Base-by-base conservation (phyloP, 2,113 vertebrate genomes). In the Hirundichthys speculiger region DNA sequence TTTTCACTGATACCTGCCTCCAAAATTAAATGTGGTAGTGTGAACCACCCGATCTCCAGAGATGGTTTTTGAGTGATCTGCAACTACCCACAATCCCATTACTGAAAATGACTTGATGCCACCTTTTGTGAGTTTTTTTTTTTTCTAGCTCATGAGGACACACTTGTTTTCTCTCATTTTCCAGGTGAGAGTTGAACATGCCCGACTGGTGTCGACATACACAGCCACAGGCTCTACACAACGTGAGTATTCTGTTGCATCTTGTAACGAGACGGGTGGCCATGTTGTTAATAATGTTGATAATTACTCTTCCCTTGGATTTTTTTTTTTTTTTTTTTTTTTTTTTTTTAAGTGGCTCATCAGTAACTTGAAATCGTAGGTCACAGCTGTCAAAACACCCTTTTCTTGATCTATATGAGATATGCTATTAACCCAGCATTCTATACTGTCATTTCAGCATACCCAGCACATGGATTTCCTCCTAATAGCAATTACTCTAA, bases 371-470 rank as follows among this genome's bases (percentile, higher is more conserved):
- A 68, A 72, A 56, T 69, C 64, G 49, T 71, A 75, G 64, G 69
- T 85, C 69, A 82, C 50, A 64, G 60, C 64, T 83, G 49, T 75
- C 66, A 78, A 59, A 77, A 59, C 66, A 77, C 76, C 64, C 67
- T 66, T 51, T 79, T 75, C 48, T 73, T 65, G 21, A 45, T 56
- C 59, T 16, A 38, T 69, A 51, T 70, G 22, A 53, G 58, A 64
- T 58, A 51, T 61, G 67, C 45, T 80, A 73, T 90, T 90, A 90
- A 91, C 75, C 65, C 60, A 48, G 69, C 74, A 64, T 86, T 89
- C 79, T 89, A 84, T 90, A 92, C 88, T 91, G 90, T 91, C 88
- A 84, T 92, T 91, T 87, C 89, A 93, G 91, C 90, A 82, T 93
- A 93, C 80, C 73, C 90, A 80, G 79, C 88, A 77, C 91, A 91